phyloP scores from a whole-genome alignment of 37 sponge, comb jelly and placozoan species.

The Crambe crambe region DNA sequence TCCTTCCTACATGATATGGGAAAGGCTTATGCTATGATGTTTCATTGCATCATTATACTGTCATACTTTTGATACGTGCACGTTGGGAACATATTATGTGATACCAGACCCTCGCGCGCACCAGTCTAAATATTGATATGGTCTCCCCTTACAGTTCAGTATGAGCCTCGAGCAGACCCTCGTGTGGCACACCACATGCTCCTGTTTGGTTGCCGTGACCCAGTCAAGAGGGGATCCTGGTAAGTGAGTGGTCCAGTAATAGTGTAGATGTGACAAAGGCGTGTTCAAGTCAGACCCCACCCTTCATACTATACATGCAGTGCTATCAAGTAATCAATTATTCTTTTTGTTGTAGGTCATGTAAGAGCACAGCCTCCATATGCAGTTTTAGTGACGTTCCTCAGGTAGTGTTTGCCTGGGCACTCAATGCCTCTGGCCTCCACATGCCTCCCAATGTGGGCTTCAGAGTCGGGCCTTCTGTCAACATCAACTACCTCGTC shows the following conservation, averaged over 20 bases:
- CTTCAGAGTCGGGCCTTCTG: conserved; percentile 60
- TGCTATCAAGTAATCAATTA: not conserved
- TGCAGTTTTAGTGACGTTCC: not conserved
- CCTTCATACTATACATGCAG: not conserved
- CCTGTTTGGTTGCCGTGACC: conserved; percentile 70
- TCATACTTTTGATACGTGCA: no score
- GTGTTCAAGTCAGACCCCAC: not conserved
- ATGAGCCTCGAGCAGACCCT: conserved; percentile 63
- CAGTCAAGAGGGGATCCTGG: conserved; percentile 8
- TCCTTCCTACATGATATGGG: no score
- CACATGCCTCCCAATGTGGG: conserved; percentile 79
- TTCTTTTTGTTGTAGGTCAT: conserved; percentile 11
- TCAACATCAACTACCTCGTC: conserved; percentile 59
- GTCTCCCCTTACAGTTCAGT: conserved; percentile 45
- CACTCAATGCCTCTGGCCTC: conserved; percentile 73
- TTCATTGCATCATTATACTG: no score
- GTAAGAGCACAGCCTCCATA: not conserved
- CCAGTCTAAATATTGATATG: no score
- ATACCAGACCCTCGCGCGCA: no score
- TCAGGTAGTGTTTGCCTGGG: conserved; percentile 77
- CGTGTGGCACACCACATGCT: conserved; percentile 77
- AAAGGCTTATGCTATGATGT: no score
- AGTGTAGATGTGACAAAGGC: not conserved
- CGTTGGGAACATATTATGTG: no score
- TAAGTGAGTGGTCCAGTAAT: not conserved